These are phyloP conservation scores for Pasiphila rectangulata DNA, from an alignment of 2,888 invertebrate species.

Conservation along the genomic window DNA sequence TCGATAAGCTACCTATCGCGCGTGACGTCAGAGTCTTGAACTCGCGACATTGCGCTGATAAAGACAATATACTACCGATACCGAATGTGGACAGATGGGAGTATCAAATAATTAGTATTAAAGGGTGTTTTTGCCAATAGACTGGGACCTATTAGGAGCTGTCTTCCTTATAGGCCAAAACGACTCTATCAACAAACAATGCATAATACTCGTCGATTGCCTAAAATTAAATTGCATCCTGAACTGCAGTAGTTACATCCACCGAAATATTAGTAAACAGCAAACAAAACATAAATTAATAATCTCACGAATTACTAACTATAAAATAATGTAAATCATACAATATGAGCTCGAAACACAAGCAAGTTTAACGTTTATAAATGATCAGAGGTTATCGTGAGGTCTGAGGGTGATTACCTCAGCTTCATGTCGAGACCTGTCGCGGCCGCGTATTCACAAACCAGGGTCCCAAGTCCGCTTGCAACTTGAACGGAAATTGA, in stretches of 20 bases:
- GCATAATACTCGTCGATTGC: background rate
- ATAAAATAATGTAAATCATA: background rate
- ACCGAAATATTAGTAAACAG: background rate
- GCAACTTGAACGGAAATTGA: too few relatives aligned
- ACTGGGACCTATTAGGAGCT: background rate
- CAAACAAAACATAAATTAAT: background rate
- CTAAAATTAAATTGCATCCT: background rate
- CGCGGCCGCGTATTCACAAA: conserved; percentile 47
- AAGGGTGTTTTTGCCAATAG: background rate
- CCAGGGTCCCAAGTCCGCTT: conserved; percentile 25
- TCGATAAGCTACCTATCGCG: conserved; percentile 60
- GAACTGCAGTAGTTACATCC: too few relatives aligned
- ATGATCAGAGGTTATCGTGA: conserved; percentile 57
- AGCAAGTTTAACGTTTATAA: conserved; percentile 32
- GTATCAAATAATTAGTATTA: conserved; percentile 7
- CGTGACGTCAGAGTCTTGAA: conserved; percentile 69
- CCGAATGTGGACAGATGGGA: conserved; percentile 40
- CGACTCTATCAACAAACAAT: conserved; percentile 1
- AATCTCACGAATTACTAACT: too few relatives aligned
- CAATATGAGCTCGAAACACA: conserved; percentile 8
- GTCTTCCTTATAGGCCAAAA: too few relatives aligned
- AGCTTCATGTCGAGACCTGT: conserved; percentile 69
- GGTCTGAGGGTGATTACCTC: conserved; percentile 56
- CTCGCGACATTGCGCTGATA: conserved; percentile 70
- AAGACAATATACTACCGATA: conserved; percentile 55